Evolutionary conservation across 2,113 vertebrate genomes (phyloP).

Genomic region (Elanus axillaris): DNA sequence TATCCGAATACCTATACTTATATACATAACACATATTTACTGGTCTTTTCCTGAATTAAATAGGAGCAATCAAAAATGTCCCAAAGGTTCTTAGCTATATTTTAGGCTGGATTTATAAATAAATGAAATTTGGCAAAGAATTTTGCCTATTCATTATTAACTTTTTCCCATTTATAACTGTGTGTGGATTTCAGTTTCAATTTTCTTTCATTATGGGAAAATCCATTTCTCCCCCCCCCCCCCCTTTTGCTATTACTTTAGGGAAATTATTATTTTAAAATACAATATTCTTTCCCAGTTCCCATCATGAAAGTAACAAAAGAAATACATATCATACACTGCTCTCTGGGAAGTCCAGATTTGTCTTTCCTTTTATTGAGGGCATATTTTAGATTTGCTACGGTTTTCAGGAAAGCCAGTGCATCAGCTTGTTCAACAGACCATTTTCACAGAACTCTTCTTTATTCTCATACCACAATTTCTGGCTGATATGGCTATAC

Average conservation of each 20-base stretch:
- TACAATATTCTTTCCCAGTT: not conserved
- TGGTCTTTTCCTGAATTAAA: not conserved
- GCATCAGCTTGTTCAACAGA: not conserved
- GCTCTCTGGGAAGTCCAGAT: not conserved
- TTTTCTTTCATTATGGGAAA: not conserved
- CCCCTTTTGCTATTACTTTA: not conserved
- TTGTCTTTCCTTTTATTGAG: not conserved
- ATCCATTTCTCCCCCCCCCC: too few relatives aligned
- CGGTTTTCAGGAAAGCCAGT: not conserved
- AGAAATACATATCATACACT: not conserved
- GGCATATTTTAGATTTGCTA: not conserved
- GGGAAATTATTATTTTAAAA: not conserved
- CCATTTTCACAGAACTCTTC: not conserved
- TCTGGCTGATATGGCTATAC: not conserved
- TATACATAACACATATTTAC: not conserved
- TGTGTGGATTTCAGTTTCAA: not conserved
- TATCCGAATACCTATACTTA: not conserved
- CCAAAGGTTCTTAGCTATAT: not conserved
- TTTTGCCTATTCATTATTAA: not conserved
- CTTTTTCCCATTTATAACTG: not conserved
- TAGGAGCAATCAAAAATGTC: not conserved
- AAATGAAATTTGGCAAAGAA: not conserved
- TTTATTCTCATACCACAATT: not conserved
- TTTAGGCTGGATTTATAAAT: not conserved
- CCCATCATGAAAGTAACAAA: not conserved